Evolutionary conservation across 35 echinoderm and acorn worm genomes (phyloP).

Genomic region (Eucidaris tribuloides): DNA sequence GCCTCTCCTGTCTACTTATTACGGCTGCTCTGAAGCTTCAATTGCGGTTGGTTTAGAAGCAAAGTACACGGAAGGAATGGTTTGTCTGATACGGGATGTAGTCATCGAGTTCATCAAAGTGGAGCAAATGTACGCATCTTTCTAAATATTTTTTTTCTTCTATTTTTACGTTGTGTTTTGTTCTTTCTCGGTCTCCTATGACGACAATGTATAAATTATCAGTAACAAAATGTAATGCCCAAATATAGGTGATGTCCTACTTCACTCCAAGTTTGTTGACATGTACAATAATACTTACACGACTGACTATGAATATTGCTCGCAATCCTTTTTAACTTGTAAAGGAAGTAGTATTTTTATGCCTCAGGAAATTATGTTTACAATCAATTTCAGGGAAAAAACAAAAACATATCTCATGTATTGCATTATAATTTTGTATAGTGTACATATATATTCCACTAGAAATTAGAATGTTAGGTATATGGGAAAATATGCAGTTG

Average conservation of each 20-base stretch:
- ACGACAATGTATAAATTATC: not conserved
- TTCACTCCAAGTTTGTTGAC: not conserved
- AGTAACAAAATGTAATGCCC: not conserved
- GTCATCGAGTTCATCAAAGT: constrained; percentile 10
- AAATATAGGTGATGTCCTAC: not conserved
- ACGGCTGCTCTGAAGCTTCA: not conserved
- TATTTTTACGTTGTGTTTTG: not conserved
- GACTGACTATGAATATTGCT: too few relatives aligned
- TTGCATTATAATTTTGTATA: too few relatives aligned
- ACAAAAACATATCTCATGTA: too few relatives aligned
- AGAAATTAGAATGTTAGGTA: too few relatives aligned
- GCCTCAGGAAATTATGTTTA: too few relatives aligned
- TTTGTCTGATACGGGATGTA: not conserved
- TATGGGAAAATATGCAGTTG: too few relatives aligned
- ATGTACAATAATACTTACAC: too few relatives aligned
- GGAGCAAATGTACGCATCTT: not conserved
- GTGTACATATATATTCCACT: too few relatives aligned
- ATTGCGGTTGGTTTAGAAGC: not conserved
- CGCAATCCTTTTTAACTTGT: too few relatives aligned
- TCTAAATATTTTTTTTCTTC: not conserved
- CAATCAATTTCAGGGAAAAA: too few relatives aligned
- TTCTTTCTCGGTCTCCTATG: not conserved
- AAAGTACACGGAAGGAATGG: not conserved
- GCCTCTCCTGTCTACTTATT: not conserved
- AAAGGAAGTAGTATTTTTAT: too few relatives aligned